Conservation (phyloP, 2,113 vertebrate genomes). For the Cichladusa arquata region DNA sequence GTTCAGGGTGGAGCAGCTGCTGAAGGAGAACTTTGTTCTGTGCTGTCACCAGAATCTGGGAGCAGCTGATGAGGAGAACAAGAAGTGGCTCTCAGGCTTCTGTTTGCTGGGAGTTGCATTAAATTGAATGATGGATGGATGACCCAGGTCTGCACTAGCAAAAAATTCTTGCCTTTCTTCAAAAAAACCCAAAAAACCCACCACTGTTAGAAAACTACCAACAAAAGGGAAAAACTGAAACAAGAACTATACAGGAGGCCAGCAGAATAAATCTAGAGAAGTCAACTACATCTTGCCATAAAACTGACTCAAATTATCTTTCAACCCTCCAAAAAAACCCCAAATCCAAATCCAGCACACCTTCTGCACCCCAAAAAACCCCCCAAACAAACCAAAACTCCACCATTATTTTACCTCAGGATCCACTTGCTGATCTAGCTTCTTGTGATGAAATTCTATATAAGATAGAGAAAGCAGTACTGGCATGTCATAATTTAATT, state of each 20-base stretch:
- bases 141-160: background rate
- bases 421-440: background rate
- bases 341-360: background rate
- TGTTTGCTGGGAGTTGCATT: background rate
- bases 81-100: background rate
- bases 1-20: background rate
- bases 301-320: background rate
- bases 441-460: background rate
- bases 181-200: background rate
- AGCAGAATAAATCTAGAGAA: background rate
- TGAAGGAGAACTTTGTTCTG: background rate
- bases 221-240: background rate
- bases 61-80: background rate
- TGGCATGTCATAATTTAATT: background rate
- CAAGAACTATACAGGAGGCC: background rate
- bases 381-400: background rate
- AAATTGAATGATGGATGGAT: background rate
- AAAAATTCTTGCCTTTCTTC: background rate
- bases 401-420: background rate
- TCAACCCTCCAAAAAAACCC: background rate
- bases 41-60: background rate
- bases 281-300: background rate
- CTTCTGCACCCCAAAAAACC: fast-evolving
- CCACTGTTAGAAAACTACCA: background rate
- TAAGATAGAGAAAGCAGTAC: background rate